Base-by-base conservation (phyloP, 1,140 invertebrate genomes). In the Cherax quadricarinatus region DNA sequence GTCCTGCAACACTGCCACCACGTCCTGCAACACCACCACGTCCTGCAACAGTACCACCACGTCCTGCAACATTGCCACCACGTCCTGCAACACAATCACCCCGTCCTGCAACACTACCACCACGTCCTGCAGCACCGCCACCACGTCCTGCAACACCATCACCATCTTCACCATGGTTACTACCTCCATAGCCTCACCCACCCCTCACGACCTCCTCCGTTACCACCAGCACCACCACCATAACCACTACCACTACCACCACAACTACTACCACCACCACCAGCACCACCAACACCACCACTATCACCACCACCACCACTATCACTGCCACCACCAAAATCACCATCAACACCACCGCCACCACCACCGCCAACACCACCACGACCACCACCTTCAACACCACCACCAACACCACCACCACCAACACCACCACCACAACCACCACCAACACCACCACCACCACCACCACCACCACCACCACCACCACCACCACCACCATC, bases 331-430 rank as follows among this genome's bases (percentile, higher is more conserved):
- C n/a, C n/a, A n/a, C n/a, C n/a, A n/a, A n/a, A n/a, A n/a, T n/a
- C n/a, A n/a, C n/a, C n/a, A n/a, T n/a, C n/a, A n/a, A n/a, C n/a
- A 41, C 30, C 30, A 41, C 30, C 30, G 2, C 30, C 30, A 41
- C 0, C 30, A 41, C 0, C 30, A 41, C 4, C 21, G 10, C 21
- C 5, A 75, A 4, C 30, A 41, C 2, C 30, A 41, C 30, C 30
- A 81, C 79, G n/a, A 81, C 79, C 53, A 81, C 79, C 53, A 81
- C 79, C 53, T n/a, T n/a, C n/a, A 81, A 30, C 24, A 24, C 30
- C 30, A 41, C 30, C 21, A 75, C 6, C 21, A 75, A 4, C 5
- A 75, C 30, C 30, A 41, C 30, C 30, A 41, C 30, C 30, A 41
- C 30, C 2, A 41, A 0, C 2, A 41, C 30, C 30, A 1, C 30